These are phyloP conservation scores for Passerina amoena DNA, from an alignment of 2,113 vertebrate genomes.

Conservation along the genomic window DNA sequence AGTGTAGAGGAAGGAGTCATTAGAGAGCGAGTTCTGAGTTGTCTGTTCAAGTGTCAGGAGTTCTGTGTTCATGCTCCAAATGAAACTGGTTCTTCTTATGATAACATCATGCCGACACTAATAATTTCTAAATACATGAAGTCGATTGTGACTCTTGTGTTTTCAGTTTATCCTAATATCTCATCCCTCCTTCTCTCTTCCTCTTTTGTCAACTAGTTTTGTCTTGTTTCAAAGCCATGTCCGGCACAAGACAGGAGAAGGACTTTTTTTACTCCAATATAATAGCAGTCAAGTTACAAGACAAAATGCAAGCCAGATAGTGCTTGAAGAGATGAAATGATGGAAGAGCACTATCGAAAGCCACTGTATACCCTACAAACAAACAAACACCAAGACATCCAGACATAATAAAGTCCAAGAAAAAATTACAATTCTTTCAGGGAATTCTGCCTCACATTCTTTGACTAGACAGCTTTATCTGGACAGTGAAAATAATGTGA, in stretches of 20 bases:
- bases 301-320: neutral
- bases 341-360: neutral
- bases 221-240: neutral
- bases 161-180: constrained; percentile 5
- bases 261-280: neutral
- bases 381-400: neutral
- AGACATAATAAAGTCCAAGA: neutral
- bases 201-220: neutral
- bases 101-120: neutral
- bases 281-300: neutral
- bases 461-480: neutral
- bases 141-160: neutral
- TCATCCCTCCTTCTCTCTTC: neutral
- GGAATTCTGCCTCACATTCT: neutral
- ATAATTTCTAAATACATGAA: constrained; percentile 48
- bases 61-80: neutral
- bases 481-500: neutral
- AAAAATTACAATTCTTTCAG: neutral
- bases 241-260: neutral
- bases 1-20: neutral
- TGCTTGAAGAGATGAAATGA: neutral
- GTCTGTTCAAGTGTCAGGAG: neutral
- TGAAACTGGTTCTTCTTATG: neutral
- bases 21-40: neutral
- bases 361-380: neutral